Percentiles rank a stretch among this genome's conserved stretches.
Evolutionary conservation across 2,113 vertebrate species (phyloP).

Genomic region (Takifugu flavidus): DNA sequence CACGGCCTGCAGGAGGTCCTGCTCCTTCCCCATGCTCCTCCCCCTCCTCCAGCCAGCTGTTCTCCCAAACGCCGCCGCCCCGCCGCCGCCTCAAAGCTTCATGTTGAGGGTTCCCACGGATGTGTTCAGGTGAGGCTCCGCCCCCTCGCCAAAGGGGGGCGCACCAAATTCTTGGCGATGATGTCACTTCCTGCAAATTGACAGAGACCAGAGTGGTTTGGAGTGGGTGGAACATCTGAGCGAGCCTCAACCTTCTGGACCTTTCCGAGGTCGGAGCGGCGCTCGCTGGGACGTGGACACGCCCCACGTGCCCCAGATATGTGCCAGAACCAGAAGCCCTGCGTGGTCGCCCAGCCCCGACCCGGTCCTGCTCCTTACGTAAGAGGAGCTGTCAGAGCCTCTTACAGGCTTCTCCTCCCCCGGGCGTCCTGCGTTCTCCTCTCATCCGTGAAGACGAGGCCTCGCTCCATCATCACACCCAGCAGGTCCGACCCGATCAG

Average conservation of each 20-base stretch:
- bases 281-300: no score
- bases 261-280: no score
- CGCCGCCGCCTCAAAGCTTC: slow-evolving; percentile 46
- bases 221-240: neutral
- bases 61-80: slow-evolving; percentile 13
- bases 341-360: neutral
- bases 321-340: neutral
- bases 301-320: no score
- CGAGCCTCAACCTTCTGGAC: no score
- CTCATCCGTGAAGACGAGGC: slow-evolving; percentile 7
- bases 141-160: neutral
- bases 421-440: slow-evolving; percentile 15
- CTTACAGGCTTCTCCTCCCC: slow-evolving; percentile 27
- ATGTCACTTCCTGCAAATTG: neutral
- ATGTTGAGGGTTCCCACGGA: slow-evolving; percentile 39
- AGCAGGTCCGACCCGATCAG: no score
- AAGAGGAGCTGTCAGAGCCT: slow-evolving; percentile 52
- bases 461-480: neutral
- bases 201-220: no score
- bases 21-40: slow-evolving; percentile 74
- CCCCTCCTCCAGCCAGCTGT: slow-evolving; percentile 13
- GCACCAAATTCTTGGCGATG: neutral
- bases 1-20: slow-evolving; percentile 78
- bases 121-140: slow-evolving; percentile 35
- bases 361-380: slow-evolving; percentile 29